Conservation (phyloP, 35 echinoderm and acorn worm genomes). For the Ptychodera flava region DNA sequence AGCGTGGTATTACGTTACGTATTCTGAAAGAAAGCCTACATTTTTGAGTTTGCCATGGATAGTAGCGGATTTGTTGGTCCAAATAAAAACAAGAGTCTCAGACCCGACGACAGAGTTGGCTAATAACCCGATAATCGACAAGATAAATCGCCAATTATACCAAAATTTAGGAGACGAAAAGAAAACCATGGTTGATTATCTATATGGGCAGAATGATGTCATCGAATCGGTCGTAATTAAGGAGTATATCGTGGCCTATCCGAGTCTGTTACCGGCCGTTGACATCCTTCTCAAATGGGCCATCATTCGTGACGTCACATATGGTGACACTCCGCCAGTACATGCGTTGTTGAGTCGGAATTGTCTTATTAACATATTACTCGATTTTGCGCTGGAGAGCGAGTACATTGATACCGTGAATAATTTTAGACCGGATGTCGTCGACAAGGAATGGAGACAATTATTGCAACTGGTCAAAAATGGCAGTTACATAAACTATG, state of each 20-base stretch:
- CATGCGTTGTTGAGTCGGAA: not conserved
- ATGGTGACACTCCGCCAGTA: not conserved
- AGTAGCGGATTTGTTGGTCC: slow-evolving; percentile 1
- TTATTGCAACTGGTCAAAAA: not conserved
- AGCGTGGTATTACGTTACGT: slow-evolving; percentile 18
- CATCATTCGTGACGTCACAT: not conserved
- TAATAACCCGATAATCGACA: not conserved
- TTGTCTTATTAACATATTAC: not conserved
- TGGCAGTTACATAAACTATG: not conserved
- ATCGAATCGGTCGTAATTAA: not conserved
- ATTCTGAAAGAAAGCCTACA: not conserved
- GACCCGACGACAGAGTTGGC: not conserved
- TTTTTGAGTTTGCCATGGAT: slow-evolving; percentile 26
- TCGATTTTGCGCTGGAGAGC: not conserved
- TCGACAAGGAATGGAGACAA: not conserved
- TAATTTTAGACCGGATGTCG: not conserved
- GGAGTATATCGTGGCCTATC: not conserved
- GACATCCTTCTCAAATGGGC: not conserved
- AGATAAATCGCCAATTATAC: not conserved
- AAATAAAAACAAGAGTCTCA: not conserved
- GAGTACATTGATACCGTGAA: not conserved
- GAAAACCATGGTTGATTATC: not conserved
- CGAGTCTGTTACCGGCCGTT: not conserved
- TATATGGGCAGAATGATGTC: no score
- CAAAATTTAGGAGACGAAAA: not conserved